Base-by-base conservation (phyloP, 2,888 invertebrate genomes). In the Steinernema hermaphroditum region DNA sequence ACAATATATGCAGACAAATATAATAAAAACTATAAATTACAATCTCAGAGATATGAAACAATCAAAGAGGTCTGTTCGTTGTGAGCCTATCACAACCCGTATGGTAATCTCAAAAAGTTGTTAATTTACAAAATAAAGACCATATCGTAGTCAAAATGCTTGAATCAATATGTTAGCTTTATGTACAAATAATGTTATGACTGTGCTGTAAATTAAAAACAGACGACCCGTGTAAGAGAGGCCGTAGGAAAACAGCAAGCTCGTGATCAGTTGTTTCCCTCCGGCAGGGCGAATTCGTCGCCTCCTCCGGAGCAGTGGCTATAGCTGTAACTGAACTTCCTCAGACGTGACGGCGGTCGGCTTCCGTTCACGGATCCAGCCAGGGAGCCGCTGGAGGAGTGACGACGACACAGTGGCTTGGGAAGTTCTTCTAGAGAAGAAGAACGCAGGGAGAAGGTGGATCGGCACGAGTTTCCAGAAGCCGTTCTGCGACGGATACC, bases 381-480 rank as follows among this genome's bases (percentile, higher is more conserved):
- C 2, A 62, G 49, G 22, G 68, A 72, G 9, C 74, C 74, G 19
- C 69, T 75, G 34, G 73, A 70, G 12, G 77, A 81, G 76, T 83
- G 81, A 44, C 82, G 72, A 69, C 84, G 76, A 70, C 85, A 85
- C 46, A 83, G 73, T 19, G 85, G 85, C 50, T 79, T 82, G 37
- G 85, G 83, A 8, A 85, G 76, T 57, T 80, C 76, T 68, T 78
- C 78, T 29, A 77, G 71, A n/a, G 78, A 80, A 2, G 72, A 70
- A 43, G 69, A 73, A 27, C 74, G 69, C 24, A 62, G 62, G 22
- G 72, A 75, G 32, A 50, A 29, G 32, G 70, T 75, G 9, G 75
- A 75, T 16, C 69, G 70, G 16, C 68, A 70, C 22, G 76, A 80
- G 54, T 76, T 77, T n/a, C 68, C 72, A 0, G 75, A 75, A 19